Base-by-base conservation (phyloP, 2,113 vertebrate species). In the Chloroceryle aenea region DNA sequence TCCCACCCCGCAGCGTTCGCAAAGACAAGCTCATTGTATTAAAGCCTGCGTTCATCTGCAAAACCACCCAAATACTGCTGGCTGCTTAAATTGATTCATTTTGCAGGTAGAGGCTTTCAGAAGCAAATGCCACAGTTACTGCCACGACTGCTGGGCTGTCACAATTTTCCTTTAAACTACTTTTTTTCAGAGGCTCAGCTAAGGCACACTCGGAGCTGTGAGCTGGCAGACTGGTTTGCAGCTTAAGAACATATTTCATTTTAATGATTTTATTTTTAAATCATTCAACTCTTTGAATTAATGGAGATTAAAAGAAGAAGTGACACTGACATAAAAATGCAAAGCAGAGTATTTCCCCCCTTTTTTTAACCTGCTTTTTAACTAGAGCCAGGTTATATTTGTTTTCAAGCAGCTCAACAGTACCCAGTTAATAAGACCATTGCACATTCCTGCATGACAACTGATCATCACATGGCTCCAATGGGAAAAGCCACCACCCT, bases 231-330 rank as follows among this genome's bases (percentile, higher is more conserved):
- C 52, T 81, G 45, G 64, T 59, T 92, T 84, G 88, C 68, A 77
- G 87, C 85, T 92, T 63, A 71, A 78, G 79, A 93, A 86, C 10
- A 12, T 43, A 67, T 72, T 91, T 80, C 34, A 87, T 82, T 92
- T 90, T 92, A 94, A 91, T 90, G 42, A 61, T 50, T 95, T 96
- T 87, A 88, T 93, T 94, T 96, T 96, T 88, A 86, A 95, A 93
- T 66, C 78, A 56, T 66, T 87, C 88, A 85, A 74, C 32, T 87
- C 73, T 82, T 73, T 68, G 85, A 96, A 92, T 95, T 94, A 96
- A 94, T 62, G 29, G 30, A 91, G 68, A 93, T 59, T 61, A 42
- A 88, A 96, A 90, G 81, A 93, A 78, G 75, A 89, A 90, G 81
- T 4, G 4, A 86, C 36, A 87, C 63, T 47, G 73, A 52, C 89